These are phyloP conservation scores for Propithecus deckenii DNA, from an alignment of 2,797 vertebrate species.

Conservation along the genomic window DNA sequence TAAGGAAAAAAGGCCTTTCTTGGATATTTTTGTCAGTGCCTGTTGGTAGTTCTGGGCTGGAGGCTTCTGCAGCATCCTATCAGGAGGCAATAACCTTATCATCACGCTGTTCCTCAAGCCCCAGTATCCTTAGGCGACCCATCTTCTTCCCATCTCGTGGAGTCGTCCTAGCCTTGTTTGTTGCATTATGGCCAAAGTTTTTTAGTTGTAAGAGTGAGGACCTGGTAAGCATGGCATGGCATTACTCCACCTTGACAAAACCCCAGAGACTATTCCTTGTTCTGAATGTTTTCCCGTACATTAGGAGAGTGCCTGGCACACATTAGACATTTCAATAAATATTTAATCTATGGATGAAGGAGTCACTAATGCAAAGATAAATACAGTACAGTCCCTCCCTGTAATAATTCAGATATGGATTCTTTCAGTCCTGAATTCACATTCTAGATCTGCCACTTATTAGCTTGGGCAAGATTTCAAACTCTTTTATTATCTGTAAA, in stretches of 20 bases:
- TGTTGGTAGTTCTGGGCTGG: not conserved
- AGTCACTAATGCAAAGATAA: not conserved
- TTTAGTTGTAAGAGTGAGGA: not conserved
- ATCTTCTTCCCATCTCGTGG: not conserved
- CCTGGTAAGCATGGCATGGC: not conserved
- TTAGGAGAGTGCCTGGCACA: not conserved
- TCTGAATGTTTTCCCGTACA: not conserved
- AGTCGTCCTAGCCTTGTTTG: not conserved
- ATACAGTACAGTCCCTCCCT: not conserved
- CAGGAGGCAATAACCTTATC: not conserved
- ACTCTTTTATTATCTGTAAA: not conserved
- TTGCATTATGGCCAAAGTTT: not conserved
- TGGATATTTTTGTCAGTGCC: not conserved
- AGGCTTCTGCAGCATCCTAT: not conserved
- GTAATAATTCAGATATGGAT: not conserved
- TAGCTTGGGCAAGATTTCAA: not conserved
- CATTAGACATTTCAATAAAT: not conserved
- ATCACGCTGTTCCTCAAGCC: not conserved
- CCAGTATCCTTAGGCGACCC: not conserved
- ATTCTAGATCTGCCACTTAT: not conserved
- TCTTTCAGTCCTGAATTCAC: not conserved
- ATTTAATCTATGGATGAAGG: not conserved
- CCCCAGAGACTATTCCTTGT: not conserved
- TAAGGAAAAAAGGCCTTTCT: not conserved
- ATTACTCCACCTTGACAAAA: not conserved